These are phyloP conservation scores for Pelodiscus sinensis DNA, from an alignment of 2,113 vertebrate species.

Conservation along the genomic window DNA sequence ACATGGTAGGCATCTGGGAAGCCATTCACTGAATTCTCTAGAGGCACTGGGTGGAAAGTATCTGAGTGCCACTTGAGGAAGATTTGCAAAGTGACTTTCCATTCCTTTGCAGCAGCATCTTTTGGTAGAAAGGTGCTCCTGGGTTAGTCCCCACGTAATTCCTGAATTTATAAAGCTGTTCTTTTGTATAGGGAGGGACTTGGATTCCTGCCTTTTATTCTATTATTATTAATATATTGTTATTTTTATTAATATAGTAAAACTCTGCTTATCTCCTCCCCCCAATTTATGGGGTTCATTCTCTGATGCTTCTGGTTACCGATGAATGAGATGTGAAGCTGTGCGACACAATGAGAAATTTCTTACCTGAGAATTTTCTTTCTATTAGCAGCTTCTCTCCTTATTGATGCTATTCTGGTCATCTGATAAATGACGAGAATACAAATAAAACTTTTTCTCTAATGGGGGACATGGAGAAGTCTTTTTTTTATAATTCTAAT, in stretches of 20 bases:
- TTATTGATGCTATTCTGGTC: not conserved
- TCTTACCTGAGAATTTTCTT: not conserved
- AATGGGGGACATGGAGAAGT: not conserved
- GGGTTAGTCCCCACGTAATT: not conserved
- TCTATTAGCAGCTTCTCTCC: not conserved
- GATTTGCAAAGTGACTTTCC: not conserved
- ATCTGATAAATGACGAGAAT: constrained; percentile 29
- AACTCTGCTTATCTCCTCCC: not conserved
- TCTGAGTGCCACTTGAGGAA: not conserved
- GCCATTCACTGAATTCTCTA: not conserved
- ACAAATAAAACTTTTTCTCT: not conserved
- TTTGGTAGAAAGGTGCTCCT: not conserved
- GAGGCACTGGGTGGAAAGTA: not conserved
- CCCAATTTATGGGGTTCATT: accelerated
- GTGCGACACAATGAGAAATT: not conserved
- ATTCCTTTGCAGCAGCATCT: not conserved
- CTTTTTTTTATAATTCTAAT: constrained; percentile 26
- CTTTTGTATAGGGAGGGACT: too few species aligned
- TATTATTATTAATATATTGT: too few species aligned
- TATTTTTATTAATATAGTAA: not conserved
- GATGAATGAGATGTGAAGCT: not conserved
- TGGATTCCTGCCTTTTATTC: too few species aligned
- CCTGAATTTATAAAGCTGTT: not conserved
- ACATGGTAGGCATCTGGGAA: not conserved
- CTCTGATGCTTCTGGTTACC: not conserved